A percentile compares a stretch with the other conserved stretches of the same genome.
Evolutionary conservation across 2,888 invertebrate species (phyloP).

Genomic region (Beris chalybata): DNA sequence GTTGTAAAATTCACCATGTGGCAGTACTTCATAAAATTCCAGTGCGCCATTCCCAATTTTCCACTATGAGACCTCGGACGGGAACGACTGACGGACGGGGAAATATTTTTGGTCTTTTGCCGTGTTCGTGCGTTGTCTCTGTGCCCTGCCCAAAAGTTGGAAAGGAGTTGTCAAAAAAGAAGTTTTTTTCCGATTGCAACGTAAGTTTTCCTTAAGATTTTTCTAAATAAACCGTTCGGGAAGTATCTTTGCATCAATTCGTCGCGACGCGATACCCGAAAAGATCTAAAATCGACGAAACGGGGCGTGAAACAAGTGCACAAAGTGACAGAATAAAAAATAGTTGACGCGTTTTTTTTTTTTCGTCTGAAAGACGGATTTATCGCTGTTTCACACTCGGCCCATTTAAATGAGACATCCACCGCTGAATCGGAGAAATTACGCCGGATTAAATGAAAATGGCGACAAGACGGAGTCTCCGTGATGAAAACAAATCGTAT

Average conservation of each 20-base stretch:
- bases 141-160: constrained; percentile 34
- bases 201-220: constrained; percentile 31
- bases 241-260: too few relatives aligned
- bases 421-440: too few relatives aligned
- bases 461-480: too few relatives aligned
- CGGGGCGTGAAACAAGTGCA: constrained; percentile 19
- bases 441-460: too few relatives aligned
- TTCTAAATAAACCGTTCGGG: too few relatives aligned
- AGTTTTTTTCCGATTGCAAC: constrained; percentile 28
- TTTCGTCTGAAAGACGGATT: neutral
- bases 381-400: too few relatives aligned
- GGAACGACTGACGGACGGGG: constrained; percentile 19
- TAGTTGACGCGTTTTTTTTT: constrained; percentile 19
- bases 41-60: too few relatives aligned
- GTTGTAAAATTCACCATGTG: too few relatives aligned
- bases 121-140: constrained; percentile 27
- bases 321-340: constrained; percentile 16
- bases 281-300: constrained; percentile 5
- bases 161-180: constrained; percentile 29
- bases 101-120: constrained; percentile 32
- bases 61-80: neutral
- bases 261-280: too few relatives aligned
- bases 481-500: too few relatives aligned
- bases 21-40: too few relatives aligned
- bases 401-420: too few relatives aligned